Evolutionary conservation across 2,888 invertebrate genomes (phyloP).

Genomic region (Slavum lentiscoides): DNA sequence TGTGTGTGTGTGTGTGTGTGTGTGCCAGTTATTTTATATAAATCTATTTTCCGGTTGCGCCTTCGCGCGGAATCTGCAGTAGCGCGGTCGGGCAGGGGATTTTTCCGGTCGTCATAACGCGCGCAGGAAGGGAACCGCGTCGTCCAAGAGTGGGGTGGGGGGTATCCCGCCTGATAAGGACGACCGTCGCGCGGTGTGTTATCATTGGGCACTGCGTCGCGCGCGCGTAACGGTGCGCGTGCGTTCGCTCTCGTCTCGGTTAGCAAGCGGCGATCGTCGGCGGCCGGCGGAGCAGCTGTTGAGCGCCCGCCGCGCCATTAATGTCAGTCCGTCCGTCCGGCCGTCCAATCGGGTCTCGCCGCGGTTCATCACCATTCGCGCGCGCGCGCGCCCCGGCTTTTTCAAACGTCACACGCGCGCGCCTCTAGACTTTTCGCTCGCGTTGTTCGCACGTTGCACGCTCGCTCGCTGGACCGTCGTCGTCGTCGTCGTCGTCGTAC

Average conservation of each 20-base stretch:
- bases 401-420: conserved; percentile 25
- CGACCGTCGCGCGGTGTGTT: background rate
- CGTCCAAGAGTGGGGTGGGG: too few species aligned
- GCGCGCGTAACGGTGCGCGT: background rate
- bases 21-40: too few species aligned
- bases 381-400: conserved; percentile 40
- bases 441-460: conserved; percentile 15
- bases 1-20: too few species aligned
- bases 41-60: too few species aligned
- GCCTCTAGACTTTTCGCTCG: conserved; percentile 5
- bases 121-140: too few species aligned
- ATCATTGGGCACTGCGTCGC: background rate
- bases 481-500: background rate
- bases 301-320: conserved; percentile 52
- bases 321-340: conserved; percentile 47
- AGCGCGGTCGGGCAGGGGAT: too few species aligned
- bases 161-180: too few species aligned
- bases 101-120: too few species aligned
- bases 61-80: too few species aligned
- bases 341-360: conserved; percentile 48
- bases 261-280: conserved; percentile 3
- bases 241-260: background rate
- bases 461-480: background rate
- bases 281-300: conserved; percentile 41
- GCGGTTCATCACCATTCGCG: conserved; percentile 12